Base-by-base conservation (phyloP, 2,888 invertebrate species). In the Pardosa pseudoannulata region DNA sequence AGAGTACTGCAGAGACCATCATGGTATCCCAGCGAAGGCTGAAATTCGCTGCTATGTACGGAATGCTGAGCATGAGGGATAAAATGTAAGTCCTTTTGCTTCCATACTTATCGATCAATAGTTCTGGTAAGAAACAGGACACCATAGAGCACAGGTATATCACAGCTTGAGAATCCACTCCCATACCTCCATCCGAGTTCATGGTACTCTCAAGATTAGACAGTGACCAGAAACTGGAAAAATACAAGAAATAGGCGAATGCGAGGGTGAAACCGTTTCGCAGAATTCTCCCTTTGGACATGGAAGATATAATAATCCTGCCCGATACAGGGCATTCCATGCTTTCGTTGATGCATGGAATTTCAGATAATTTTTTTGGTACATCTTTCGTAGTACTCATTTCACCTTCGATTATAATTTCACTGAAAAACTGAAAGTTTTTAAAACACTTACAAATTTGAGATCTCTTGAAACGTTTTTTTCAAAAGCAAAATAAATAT, bases 21-120 rank as follows among this genome's bases (percentile, higher is more conserved):
- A 97, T 93, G n/a, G 97, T 97, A 91, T 95, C 97, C 89, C 94
- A 94, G 89, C 94, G 94, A 2, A 98, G 97, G 91, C 96, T 95
- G 91, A 98, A 96, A 92, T 99, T 98, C 50, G 97, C 95, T 64
- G 95, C 96, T 91, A 99, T 98, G 93, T 98, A 99, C 1, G 97
- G 95, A 39, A 96, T 96, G 92, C 98, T 98, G 91, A 97, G 96
- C 90, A 96, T 92, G 95, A 98, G 96, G 79, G 97, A 96, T 83
- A 96, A 91, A 90, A 97, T 96, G 78, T 99, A 93, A 11, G 98
- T 98, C 97, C 98, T 97, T 93, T 98, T 99, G 89, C 97, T 97
- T 83, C 98, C 98, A 90, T 98, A 94, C 92, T 96, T 94, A 91
- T 96, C 96, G 91, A 98, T 97, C 90, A 97, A 93, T 92, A 97